Evolutionary conservation across 2,888 invertebrate species (phyloP).

Genomic region (Caenorhabditis sp.): DNA sequence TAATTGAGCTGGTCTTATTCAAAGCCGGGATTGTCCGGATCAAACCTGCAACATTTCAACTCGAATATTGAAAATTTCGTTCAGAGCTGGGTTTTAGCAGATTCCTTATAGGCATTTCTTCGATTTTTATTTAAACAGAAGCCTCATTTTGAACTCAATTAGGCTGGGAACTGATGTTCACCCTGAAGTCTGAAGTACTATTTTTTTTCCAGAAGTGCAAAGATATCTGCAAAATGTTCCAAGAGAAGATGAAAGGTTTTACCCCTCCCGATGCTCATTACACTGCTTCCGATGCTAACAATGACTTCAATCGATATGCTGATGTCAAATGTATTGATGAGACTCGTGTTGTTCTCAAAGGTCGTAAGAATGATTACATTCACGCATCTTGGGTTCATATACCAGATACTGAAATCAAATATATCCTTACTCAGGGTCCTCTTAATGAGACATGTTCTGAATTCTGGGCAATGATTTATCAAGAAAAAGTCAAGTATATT

Average conservation of each 20-base stretch:
- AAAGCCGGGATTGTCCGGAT: too few relatives aligned
- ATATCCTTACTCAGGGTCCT: slow-evolving; percentile 80
- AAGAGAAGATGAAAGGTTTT: slow-evolving; percentile 36
- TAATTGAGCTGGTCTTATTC: too few relatives aligned
- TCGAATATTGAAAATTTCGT: too few relatives aligned
- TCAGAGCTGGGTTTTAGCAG: too few relatives aligned
- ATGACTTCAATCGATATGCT: slow-evolving; percentile 26
- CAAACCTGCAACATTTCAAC: too few relatives aligned
- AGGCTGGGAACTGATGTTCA: too few relatives aligned
- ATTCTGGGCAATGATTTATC: slow-evolving; percentile 99
- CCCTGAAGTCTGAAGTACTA: too few relatives aligned
- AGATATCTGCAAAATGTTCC: slow-evolving; percentile 24
- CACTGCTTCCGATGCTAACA: slow-evolving; percentile 31
- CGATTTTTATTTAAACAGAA: too few relatives aligned
- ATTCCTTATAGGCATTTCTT: too few relatives aligned
- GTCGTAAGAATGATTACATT: slow-evolving; percentile 54
- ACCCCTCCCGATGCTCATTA: slow-evolving; percentile 28
- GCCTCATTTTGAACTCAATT: too few relatives aligned
- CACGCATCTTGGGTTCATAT: slow-evolving; percentile 55
- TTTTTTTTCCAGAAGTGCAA: slow-evolving; percentile 25
- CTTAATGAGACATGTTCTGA: slow-evolving; percentile 87
- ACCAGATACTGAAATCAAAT: slow-evolving; percentile 39
- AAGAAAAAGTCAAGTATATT: slow-evolving; percentile 47
- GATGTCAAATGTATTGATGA: slow-evolving; percentile 52
- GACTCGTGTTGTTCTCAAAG: slow-evolving; percentile 51